Percentiles rank a stretch among this genome's conserved stretches.
These are phyloP conservation scores for Salminus brasiliensis DNA, from an alignment of 2,113 vertebrate genomes.

Conservation along the genomic window DNA sequence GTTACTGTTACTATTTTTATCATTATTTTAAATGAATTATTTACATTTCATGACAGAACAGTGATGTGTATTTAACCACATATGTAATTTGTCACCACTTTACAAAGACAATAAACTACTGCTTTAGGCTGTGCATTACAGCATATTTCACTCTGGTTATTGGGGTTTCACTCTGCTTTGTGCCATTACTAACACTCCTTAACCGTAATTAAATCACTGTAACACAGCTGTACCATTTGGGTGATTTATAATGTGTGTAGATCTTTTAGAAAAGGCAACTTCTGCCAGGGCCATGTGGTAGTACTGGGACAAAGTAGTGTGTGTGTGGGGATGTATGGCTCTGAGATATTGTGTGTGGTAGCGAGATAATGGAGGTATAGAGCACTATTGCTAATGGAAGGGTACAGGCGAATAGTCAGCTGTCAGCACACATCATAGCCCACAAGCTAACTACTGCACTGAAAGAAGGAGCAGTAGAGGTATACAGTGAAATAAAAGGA, in stretches of 20 bases:
- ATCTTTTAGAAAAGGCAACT: not conserved
- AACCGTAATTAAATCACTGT: not conserved
- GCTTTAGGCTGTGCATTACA: too few relatives aligned
- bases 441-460: slow-evolving; percentile 8
- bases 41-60: too few relatives aligned
- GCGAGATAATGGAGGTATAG: slow-evolving; percentile 29
- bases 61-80: too few relatives aligned
- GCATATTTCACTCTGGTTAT: too few relatives aligned
- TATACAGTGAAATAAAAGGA: not conserved
- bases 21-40: too few relatives aligned
- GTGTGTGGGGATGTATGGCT: not conserved
- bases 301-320: not conserved
- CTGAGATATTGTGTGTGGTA: not conserved
- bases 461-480: not conserved
- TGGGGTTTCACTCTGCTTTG: too few relatives aligned
- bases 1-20: too few relatives aligned
- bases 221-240: not conserved
- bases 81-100: too few relatives aligned
- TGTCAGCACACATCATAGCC: slow-evolving; percentile 22
- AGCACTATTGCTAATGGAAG: slow-evolving; percentile 26
- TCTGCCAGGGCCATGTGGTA: not conserved
- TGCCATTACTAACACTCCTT: too few relatives aligned
- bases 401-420: slow-evolving; percentile 31
- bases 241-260: not conserved
- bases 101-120: too few relatives aligned